Evolutionary conservation across 2,797 vertebrate species (phyloP).

Genomic region (Galaxias olidus): DNA sequence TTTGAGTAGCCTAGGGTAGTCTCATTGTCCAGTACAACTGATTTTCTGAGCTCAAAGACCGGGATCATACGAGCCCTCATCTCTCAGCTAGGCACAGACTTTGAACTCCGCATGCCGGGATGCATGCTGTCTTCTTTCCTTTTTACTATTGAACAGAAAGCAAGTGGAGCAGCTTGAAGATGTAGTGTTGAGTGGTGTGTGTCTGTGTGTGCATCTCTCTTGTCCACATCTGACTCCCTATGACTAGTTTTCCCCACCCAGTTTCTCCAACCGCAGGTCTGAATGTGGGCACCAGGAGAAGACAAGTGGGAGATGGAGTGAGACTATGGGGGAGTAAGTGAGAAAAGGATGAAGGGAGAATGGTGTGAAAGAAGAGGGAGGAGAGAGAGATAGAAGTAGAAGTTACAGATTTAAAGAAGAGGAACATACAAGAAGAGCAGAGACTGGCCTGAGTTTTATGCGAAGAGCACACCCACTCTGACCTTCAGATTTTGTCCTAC

Average conservation of each 20-base stretch:
- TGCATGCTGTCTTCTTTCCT: conserved; percentile 16
- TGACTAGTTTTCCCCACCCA: too few species aligned
- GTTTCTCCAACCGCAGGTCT: too few species aligned
- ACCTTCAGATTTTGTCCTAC: conserved; percentile 71
- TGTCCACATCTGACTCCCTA: too few species aligned
- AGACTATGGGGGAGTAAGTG: background rate
- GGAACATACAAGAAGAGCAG: conserved; percentile 30
- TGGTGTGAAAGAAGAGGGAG: background rate
- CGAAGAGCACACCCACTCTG: conserved; percentile 49
- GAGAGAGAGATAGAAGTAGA: background rate
- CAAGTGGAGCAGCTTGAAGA: too few species aligned
- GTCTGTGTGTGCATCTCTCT: too few species aligned
- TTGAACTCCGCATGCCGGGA: conserved; percentile 24
- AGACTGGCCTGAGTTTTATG: conserved; percentile 28
- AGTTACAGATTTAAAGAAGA: background rate
- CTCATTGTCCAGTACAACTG: conserved; percentile 2
- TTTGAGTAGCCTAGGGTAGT: background rate
- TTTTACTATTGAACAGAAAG: too few species aligned
- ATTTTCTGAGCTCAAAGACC: background rate
- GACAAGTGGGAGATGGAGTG: background rate
- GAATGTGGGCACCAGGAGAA: background rate
- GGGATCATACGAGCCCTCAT: conserved; percentile 9
- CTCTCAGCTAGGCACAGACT: conserved; percentile 13
- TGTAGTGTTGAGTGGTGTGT: too few species aligned
- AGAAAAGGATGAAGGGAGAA: background rate